Base-by-base conservation (phyloP, 2,113 vertebrate species). In the Leptobrachium leishanense region DNA sequence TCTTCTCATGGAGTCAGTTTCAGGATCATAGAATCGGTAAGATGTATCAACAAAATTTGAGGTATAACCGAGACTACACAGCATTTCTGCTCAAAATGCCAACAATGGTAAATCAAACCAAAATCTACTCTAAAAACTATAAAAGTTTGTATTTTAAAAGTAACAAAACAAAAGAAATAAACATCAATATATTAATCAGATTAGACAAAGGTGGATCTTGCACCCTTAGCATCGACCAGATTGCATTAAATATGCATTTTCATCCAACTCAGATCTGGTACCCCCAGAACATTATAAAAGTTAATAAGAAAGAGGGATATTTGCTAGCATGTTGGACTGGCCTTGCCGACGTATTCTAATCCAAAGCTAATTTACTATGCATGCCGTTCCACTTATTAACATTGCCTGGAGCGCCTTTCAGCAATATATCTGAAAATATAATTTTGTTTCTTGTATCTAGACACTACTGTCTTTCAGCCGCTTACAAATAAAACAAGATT, bases 361-460 rank as follows among this genome's bases (percentile, higher is more conserved):
- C 13, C 57, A 41, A 68, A 68, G 78, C 78, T 46, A 66, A 73
- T 81, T 68, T 68, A 68, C 54, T 68, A 72, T 41, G 53, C 57
- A 62, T 74, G 71, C 10, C 53, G 59, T 74, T 72, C 72, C 40
- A 59, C 59, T 76, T 68, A 67, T 63, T 74, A 74, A 81, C 73
- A 81, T 54, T 63, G 71, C 78, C 72, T 40, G 31, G 15, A 81
- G 71, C 78, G 20, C 46, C 31, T 44, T 73, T 80, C 64, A 44
- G 65, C 54, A 81, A 81, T 81, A 74, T 74, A 68, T 68, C 65
- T 67, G 43, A 64, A 74, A 74, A 81, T 81, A 81, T 74, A 53
- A 57, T 68, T 79, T 81, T 59, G 73, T 64, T 74, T 81, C 55
- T 81, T 68, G 72, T 63, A 79, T 79, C 65, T 79, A 31, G 53